A percentile compares a stretch with the other conserved stretches of the same genome.
These are phyloP conservation scores for Pseudanteris insignis DNA, from an alignment of 2,888 invertebrate species.

Conservation along the genomic window DNA sequence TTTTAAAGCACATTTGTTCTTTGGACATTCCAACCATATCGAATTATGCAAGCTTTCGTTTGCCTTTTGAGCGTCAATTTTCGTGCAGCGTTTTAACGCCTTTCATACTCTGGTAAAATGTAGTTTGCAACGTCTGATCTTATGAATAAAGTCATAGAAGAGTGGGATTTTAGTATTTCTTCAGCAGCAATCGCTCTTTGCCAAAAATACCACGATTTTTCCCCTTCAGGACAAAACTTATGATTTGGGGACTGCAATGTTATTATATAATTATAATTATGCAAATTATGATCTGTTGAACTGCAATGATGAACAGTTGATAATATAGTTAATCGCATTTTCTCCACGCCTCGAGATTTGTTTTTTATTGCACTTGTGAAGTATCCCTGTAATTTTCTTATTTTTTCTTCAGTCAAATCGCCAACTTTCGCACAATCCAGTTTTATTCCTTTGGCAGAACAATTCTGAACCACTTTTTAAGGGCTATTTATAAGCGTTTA, in stretches of 20 bases:
- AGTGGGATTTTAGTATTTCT: background rate
- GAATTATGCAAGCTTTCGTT: constrained; percentile 5
- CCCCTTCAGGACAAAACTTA: constrained; percentile 3
- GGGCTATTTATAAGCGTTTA: constrained; percentile 5
- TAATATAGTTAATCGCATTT: constrained; percentile 31
- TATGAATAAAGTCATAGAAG: background rate
- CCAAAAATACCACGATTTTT: constrained; percentile 7
- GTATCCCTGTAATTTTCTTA: constrained; percentile 7
- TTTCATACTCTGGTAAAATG: no score
- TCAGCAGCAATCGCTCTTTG: background rate
- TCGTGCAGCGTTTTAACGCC: background rate
- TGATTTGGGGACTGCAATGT: constrained; percentile 19
- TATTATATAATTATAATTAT: no score
- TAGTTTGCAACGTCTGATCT: no score
- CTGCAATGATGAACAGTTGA: constrained; percentile 27
- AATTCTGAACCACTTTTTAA: constrained; percentile 7
- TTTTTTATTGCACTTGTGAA: constrained; percentile 27
- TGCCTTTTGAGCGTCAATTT: constrained; percentile 4
- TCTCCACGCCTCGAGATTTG: constrained; percentile 5
- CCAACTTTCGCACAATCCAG: constrained; percentile 5
- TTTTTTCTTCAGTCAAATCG: constrained; percentile 14
- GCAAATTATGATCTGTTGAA: constrained; percentile 25
- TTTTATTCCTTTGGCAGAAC: constrained; percentile 3
- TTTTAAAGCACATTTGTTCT: background rate
- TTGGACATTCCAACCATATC: constrained; percentile 7